Evolutionary conservation across 2,888 invertebrate species (phyloP).

Genomic region (Venusia cambrica): DNA sequence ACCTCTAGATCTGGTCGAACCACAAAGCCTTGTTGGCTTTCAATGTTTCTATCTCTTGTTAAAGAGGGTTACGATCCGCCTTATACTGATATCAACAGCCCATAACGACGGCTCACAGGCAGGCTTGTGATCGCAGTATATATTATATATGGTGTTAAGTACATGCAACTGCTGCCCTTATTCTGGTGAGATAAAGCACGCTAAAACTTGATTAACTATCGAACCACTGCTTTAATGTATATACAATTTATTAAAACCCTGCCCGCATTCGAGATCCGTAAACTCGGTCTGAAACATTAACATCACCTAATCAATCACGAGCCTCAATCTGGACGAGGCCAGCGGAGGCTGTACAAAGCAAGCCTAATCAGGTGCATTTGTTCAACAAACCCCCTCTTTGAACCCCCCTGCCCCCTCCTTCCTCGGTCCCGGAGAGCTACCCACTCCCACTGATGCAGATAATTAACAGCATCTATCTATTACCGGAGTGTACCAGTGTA

Average conservation of each 20-base stretch:
- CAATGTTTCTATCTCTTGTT: too few relatives aligned
- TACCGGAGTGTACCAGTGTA: slow-evolving; percentile 33
- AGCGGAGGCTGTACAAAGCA: slow-evolving; percentile 53
- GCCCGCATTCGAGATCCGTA: slow-evolving; percentile 1
- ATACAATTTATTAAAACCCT: neutral
- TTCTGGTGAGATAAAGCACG: too few relatives aligned
- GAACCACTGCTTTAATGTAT: too few relatives aligned
- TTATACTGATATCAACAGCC: too few relatives aligned
- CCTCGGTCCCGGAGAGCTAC: slow-evolving; percentile 1
- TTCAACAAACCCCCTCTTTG: slow-evolving; percentile 56
- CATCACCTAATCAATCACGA: slow-evolving; percentile 37
- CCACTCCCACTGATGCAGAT: slow-evolving; percentile 49
- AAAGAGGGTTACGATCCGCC: too few relatives aligned
- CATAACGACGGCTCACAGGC: too few relatives aligned
- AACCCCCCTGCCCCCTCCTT: slow-evolving; percentile 27
- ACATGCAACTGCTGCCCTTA: too few relatives aligned
- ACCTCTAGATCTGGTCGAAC: too few relatives aligned
- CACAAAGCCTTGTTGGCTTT: too few relatives aligned
- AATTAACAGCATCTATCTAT: slow-evolving; percentile 62
- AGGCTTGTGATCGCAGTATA: too few relatives aligned
- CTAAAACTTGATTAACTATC: slow-evolving; percentile 4
- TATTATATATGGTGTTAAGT: slow-evolving; percentile 7
- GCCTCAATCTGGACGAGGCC: slow-evolving; percentile 26
- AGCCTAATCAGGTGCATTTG: slow-evolving; percentile 74
- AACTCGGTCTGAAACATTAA: slow-evolving; percentile 27